These are phyloP conservation scores for Parambassis ranga DNA, from an alignment of 2,797 vertebrate genomes.

Conservation along the genomic window DNA sequence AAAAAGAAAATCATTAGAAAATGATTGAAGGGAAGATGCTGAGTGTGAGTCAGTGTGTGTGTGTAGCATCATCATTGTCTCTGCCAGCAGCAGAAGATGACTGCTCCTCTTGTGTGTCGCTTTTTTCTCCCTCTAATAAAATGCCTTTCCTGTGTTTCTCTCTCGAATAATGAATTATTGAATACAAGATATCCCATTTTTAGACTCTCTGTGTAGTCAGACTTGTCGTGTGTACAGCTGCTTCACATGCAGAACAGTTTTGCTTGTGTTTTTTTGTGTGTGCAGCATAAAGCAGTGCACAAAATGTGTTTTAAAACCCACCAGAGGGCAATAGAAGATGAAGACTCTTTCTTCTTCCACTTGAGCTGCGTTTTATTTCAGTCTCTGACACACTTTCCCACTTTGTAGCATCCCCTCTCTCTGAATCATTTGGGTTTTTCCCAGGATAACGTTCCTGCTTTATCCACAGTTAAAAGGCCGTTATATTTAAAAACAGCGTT, in stretches of 20 bases:
- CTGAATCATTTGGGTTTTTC: conserved; percentile 20
- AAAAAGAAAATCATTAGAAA: background rate
- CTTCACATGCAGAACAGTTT: conserved; percentile 1
- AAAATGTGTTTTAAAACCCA: conserved; percentile 36
- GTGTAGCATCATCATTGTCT: no score
- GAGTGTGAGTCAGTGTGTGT: background rate
- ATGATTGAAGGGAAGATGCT: background rate
- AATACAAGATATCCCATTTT: conserved; percentile 39
- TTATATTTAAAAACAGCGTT: conserved; percentile 12
- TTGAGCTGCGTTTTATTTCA: conserved; percentile 26
- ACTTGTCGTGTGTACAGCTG: conserved; percentile 7
- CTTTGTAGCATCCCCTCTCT: background rate
- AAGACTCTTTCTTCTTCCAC: background rate
- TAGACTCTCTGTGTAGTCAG: conserved; percentile 13
- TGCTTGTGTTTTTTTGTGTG: background rate
- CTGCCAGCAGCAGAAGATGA: no score
- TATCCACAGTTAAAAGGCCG: conserved; percentile 4
- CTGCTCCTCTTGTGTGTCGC: background rate
- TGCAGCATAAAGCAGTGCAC: background rate
- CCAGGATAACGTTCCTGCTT: conserved; percentile 7
- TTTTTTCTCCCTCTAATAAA: conserved; percentile 3
- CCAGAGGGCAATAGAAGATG: conserved; percentile 26
- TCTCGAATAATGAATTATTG: conserved; percentile 58
- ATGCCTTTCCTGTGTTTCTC: conserved; percentile 3
- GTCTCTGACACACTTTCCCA: conserved; percentile 50